A percentile compares a stretch with the other conserved stretches of the same genome.
Evolutionary conservation across 2,797 vertebrate species (phyloP).

Genomic region (Merluccius polli): DNA sequence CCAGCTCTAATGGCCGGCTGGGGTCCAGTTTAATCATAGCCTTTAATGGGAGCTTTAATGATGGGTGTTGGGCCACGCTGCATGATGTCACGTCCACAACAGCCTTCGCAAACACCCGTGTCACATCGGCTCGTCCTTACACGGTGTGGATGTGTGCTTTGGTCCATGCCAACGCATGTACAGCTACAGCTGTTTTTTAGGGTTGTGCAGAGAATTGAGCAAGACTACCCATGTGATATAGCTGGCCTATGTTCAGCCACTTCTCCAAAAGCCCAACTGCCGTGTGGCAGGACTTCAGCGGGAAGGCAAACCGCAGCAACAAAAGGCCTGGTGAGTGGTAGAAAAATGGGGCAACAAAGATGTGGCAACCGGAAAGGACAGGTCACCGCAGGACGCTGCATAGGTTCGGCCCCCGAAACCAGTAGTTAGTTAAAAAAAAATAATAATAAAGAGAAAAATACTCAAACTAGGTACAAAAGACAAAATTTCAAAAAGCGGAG

Average conservation of each 20-base stretch:
- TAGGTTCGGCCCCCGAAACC: not conserved
- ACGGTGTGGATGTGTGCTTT: not conserved
- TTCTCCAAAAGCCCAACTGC: conserved; percentile 73
- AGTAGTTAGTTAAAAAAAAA: not conserved
- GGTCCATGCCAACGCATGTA: not conserved
- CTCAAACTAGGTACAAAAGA: not conserved
- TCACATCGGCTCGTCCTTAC: conserved; percentile 27
- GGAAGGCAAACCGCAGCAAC: conserved; percentile 50
- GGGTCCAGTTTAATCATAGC: conserved; percentile 46
- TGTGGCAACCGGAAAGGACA: conserved; percentile 63
- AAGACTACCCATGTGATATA: conserved; percentile 63
- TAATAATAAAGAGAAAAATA: conserved; percentile 1
- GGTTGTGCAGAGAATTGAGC: conserved; percentile 48
- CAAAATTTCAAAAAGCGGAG: conserved; percentile 31
- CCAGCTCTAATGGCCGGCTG: conserved; percentile 16
- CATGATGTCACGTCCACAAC: conserved; percentile 43
- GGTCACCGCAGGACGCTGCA: conserved; percentile 27
- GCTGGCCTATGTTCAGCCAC: conserved; percentile 62
- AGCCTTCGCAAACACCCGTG: conserved; percentile 34
- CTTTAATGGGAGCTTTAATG: conserved; percentile 37
- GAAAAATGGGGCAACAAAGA: conserved; percentile 54
- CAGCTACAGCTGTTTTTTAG: conserved; percentile 47
- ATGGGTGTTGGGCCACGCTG: conserved; percentile 31
- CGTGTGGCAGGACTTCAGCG: conserved; percentile 22
- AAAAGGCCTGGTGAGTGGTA: conserved; percentile 45